Evolutionary conservation across 2,797 vertebrate genomes (phyloP), one percentile per base, ranked within the genome.

Genomic region (Gouania willdenowi): DNA sequence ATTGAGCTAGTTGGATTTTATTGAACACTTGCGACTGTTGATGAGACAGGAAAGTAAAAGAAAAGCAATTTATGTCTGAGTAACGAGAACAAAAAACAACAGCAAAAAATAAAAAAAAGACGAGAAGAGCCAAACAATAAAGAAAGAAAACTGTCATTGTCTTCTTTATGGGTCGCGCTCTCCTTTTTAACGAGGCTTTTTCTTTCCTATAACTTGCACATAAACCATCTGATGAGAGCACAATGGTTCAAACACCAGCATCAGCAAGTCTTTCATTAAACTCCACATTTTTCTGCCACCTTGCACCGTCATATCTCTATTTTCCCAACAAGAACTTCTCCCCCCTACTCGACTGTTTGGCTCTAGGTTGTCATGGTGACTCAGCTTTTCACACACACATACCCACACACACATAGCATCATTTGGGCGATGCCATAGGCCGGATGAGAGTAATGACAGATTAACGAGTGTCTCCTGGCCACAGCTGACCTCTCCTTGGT

Each of bases 371-470:
- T 69, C 71, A 83, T 80, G 72, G 77, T 82, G 75, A 86, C 76
- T 84, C 80, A 81, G 77, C 71, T 71, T 67, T 72, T 69, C 52
- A 48, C 49, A 38, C 62, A 32, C 39, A 37, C 50, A 45, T n/a
- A 21, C 42, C 29, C 31, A 14, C 51, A 50, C 41, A 27, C 42
- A 47, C 6, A 18, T 35, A 46, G 40, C 6, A 29, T 31, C 38
- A 53, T 46, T 26, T 43, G 51, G 66, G 57, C 28, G 2, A 24
- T 65, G 74, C 74, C 75, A 75, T 57, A 52, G 63, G 74, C 55
- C 70, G 79, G 83, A 84, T 79, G 79, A 81, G 68, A 69, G 63
- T 82, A 83, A 81, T 81, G 80, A 75, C 74, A 77, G 80, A 83
- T 83, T 78, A 81, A 76, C 59, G 49, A 56, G 68, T 65, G 65